phyloP scores from a whole-genome alignment of 2,888 invertebrate species.

The Caenorhabditis panamensis region DNA sequence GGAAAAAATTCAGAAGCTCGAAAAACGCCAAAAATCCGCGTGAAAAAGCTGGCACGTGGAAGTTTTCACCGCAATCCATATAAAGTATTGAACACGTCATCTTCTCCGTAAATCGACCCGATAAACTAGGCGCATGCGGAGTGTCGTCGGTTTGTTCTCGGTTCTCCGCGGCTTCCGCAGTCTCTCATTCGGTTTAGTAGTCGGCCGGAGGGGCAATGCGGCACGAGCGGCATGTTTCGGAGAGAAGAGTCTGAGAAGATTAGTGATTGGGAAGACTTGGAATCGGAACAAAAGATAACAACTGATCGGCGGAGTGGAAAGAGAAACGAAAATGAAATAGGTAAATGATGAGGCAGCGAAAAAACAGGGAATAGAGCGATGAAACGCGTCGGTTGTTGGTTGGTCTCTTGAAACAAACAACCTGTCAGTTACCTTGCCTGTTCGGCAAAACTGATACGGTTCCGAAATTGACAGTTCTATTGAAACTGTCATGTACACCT shows the following conservation, averaged over 20 bases:
- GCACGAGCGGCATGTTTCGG: constrained; percentile 1
- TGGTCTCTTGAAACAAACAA: constrained; percentile 22
- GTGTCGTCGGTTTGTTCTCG: constrained; percentile 22
- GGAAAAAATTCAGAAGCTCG: neutral
- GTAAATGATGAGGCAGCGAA: constrained; percentile 36
- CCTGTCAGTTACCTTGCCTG: constrained; percentile 20
- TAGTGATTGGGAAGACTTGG: neutral
- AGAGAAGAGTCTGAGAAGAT: constrained; percentile 1
- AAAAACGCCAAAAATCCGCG: neutral
- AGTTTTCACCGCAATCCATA: constrained; percentile 22
- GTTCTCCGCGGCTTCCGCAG: neutral
- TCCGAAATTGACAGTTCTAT: constrained; percentile 17
- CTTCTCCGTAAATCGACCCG: constrained; percentile 33
- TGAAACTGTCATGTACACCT: neutral
- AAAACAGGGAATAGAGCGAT: constrained; percentile 13
- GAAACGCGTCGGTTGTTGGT: neutral
- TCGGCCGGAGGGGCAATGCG: neutral
- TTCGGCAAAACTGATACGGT: neutral
- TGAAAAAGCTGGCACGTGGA: neutral
- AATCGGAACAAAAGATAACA: constrained; percentile 27
- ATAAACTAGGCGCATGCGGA: constrained; percentile 23
- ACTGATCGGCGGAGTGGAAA: constrained; percentile 2
- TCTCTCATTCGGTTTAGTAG: neutral
- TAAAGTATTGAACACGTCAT: constrained; percentile 51
- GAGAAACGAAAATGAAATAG: neutral